Base-by-base conservation (phyloP, 2,797 vertebrate species). In the Myioborus miniatus region DNA sequence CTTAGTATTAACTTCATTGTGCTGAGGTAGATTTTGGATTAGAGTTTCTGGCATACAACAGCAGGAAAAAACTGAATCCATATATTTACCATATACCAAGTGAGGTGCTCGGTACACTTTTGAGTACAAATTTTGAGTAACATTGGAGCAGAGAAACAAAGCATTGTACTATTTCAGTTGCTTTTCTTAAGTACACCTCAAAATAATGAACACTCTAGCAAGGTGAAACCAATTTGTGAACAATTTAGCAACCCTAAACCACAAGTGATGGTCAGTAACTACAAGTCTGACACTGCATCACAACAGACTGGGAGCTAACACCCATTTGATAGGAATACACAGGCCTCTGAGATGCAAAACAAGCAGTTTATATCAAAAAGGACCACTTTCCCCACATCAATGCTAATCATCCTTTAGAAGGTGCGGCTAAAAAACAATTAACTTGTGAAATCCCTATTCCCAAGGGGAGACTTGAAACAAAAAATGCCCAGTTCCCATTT, bases 151-250 rank as follows among this genome's bases (percentile, higher is more conserved):
- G 4, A 46, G 49, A 86, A 84, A 49, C 12, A 44, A 49, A 75
- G 3, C 13, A 1, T 37, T 11, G 8, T 0, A 17, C 8, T 49
- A 19, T 36, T 74, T 71, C 32, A 56, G 11, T 19, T 15, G 0
- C 17, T 78, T 87, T 78, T 39, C 56, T 50, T 36, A 67, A 11
- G 11, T 0, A 59, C 7, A 14, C 15, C 36, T 32, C 55, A 46
- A 52, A 92, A 71, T 11, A 89, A 87, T 6, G 4, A 37, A 17
- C 36, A 18, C 7, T 49, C 15, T 8, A 29, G n/a, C 8, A 39
- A 64, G 30, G 1, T 14, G 5, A 79, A 89, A 32, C 11, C 53
- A 49, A 52, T 2, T 2, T 27, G n/a, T 59, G 46, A 79, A 55
- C 29, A 63, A 60, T 22, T 75, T 4, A 69, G 29, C 34, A 79